These are phyloP conservation scores for Rhamnusium bicolor DNA, from an alignment of 2,888 invertebrate species.

Conservation along the genomic window DNA sequence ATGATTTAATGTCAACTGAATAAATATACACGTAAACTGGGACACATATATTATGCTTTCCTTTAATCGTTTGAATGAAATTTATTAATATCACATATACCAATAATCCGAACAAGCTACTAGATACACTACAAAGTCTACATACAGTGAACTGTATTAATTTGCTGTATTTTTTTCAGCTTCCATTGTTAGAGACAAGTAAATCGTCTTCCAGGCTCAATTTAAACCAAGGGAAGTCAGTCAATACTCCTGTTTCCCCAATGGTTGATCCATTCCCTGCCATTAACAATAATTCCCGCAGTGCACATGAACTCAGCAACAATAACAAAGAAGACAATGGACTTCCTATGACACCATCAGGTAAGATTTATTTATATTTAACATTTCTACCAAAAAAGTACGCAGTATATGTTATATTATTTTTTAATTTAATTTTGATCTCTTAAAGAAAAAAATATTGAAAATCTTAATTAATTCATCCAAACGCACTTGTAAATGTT, in stretches of 20 bases:
- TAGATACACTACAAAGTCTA: no score
- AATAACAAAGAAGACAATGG: conserved; percentile 64
- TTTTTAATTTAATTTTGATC: no score
- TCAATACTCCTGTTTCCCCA: conserved; percentile 65
- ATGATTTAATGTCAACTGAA: neutral
- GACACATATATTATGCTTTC: neutral
- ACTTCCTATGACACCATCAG: conserved; percentile 68
- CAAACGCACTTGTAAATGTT: no score
- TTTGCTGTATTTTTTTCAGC: conserved; percentile 58
- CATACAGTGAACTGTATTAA: neutral
- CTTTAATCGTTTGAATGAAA: neutral
- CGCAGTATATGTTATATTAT: no score
- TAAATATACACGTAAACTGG: neutral
- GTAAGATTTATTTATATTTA: conserved; percentile 58
- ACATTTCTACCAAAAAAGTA: no score
- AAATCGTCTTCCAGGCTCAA: conserved; percentile 67
- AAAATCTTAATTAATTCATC: no score
- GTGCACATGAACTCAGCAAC: conserved; percentile 63
- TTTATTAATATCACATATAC: neutral
- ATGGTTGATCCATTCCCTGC: conserved; percentile 66
- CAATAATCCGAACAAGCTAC: no score
- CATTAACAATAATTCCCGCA: conserved; percentile 67
- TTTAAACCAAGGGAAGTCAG: conserved; percentile 63
- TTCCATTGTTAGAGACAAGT: conserved; percentile 67
- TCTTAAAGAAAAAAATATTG: no score